Conservation (phyloP, 2,113 vertebrate species). For the Notothenia rossii region DNA sequence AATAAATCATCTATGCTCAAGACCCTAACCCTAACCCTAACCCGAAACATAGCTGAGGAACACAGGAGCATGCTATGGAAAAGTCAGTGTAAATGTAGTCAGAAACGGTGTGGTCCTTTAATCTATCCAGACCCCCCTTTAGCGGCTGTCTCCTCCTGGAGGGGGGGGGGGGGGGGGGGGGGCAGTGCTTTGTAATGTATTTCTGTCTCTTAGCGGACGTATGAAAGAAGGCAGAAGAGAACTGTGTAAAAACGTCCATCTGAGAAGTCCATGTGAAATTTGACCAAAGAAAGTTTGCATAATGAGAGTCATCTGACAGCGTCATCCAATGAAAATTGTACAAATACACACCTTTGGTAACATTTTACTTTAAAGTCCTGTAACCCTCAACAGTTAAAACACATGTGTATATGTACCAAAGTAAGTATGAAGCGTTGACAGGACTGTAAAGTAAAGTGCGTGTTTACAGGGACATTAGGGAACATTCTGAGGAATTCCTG, state of each 20-base stretch:
- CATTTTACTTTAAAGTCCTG: constrained; percentile 71
- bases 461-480: constrained; percentile 76
- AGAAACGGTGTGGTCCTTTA: neutral
- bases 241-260: constrained; percentile 87
- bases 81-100: neutral
- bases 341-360: constrained; percentile 73
- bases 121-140: neutral
- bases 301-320: constrained; percentile 85
- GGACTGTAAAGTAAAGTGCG: constrained; percentile 67
- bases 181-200: constrained; percentile 39
- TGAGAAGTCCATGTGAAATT: constrained; percentile 85
- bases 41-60: neutral
- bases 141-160: constrained; percentile 25
- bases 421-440: constrained; percentile 44
- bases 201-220: constrained; percentile 66
- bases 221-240: constrained; percentile 84
- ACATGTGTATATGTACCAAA: neutral
- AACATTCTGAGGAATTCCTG: constrained; percentile 98
- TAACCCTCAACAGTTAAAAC: constrained; percentile 35
- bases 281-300: constrained; percentile 88
- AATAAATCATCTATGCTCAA: neutral
- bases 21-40: too few species aligned
- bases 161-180: constrained; percentile 40
- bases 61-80: neutral
- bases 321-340: constrained; percentile 82